A percentile compares a stretch with the other conserved stretches of the same genome.
These are phyloP conservation scores for Caenorhabditis doughertyi DNA, from an alignment of 2,888 invertebrate species.

Conservation along the genomic window DNA sequence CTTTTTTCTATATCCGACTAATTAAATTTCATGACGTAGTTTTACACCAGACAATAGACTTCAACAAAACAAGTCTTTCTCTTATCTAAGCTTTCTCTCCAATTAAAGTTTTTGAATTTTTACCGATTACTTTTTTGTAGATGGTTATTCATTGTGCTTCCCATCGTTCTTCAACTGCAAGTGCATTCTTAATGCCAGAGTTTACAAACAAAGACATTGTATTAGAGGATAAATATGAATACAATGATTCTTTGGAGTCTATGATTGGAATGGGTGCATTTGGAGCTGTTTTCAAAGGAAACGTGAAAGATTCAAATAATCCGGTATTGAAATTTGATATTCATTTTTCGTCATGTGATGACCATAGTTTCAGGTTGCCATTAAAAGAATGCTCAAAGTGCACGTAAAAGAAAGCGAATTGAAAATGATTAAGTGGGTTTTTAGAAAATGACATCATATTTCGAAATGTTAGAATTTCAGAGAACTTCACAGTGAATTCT, in stretches of 20 bases:
- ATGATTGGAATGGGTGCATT: constrained; percentile 80
- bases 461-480: constrained; percentile 32
- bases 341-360: constrained; percentile 1
- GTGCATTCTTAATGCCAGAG: constrained; percentile 58
- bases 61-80: constrained; percentile 28
- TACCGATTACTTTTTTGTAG: constrained; percentile 35
- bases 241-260: constrained; percentile 72
- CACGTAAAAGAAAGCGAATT: constrained; percentile 80
- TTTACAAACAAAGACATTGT: constrained; percentile 47
- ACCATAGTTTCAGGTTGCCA: constrained; percentile 74
- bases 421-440: constrained; percentile 74
- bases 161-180: constrained; percentile 60
- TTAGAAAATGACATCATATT: background rate
- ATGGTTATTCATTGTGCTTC: constrained; percentile 63
- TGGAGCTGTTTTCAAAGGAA: constrained; percentile 78
- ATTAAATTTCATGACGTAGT: constrained; percentile 38
- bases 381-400: constrained; percentile 76
- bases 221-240: constrained; percentile 71
- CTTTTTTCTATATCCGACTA: background rate
- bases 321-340: constrained; percentile 43
- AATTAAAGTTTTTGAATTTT: background rate
- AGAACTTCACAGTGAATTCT: constrained; percentile 69
- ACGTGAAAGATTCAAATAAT: constrained; percentile 52
- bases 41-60: constrained; percentile 19
- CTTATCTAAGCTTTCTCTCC: background rate